Percentiles rank a stretch among this genome's conserved stretches.
Conservation (phyloP, 2,113 vertebrate species). For the Lethenteron camtschaticum region DNA sequence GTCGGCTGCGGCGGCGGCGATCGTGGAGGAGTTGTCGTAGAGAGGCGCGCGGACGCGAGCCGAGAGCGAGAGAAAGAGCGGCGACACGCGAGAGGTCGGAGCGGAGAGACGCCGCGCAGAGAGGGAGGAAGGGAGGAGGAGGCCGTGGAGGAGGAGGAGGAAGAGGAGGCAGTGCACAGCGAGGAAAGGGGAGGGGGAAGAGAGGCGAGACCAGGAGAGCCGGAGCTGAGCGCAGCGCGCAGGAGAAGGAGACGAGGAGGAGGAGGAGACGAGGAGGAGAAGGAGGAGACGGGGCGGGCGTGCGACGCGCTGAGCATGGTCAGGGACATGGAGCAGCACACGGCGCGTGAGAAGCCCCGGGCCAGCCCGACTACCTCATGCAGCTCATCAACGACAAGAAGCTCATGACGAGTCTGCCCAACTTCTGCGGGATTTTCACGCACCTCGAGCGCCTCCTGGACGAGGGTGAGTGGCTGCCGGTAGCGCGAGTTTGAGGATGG, state of each 20-base stretch:
- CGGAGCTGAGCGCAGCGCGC: neutral
- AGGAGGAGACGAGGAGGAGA: neutral
- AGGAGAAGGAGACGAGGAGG: neutral
- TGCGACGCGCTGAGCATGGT: neutral
- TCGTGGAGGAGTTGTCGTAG: neutral
- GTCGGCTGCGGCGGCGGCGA: neutral
- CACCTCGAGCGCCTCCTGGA: slow-evolving; percentile 87
- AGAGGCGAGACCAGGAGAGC: neutral
- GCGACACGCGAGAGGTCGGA: neutral
- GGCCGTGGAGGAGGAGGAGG: too few relatives aligned
- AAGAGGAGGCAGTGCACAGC: neutral
- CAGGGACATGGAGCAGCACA: neutral
- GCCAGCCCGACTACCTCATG: slow-evolving; percentile 90
- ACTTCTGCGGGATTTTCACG: slow-evolving; percentile 97
- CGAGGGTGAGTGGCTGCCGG: slow-evolving; percentile 36
- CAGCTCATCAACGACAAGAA: slow-evolving; percentile 97
- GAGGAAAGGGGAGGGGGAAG: neutral
- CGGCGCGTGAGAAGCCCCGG: slow-evolving; percentile 65
- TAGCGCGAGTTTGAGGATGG: neutral
- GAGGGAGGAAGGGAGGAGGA: neutral
- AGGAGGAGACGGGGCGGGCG: too few relatives aligned
- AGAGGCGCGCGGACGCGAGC: neutral
- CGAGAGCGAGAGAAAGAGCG: neutral
- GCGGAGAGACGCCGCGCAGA: neutral
- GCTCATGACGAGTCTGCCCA: slow-evolving; percentile 88